Evolutionary conservation across 2,888 invertebrate genomes (phyloP), one percentile per base, ranked within the genome.

Genomic region (Macrophya annulata): DNA sequence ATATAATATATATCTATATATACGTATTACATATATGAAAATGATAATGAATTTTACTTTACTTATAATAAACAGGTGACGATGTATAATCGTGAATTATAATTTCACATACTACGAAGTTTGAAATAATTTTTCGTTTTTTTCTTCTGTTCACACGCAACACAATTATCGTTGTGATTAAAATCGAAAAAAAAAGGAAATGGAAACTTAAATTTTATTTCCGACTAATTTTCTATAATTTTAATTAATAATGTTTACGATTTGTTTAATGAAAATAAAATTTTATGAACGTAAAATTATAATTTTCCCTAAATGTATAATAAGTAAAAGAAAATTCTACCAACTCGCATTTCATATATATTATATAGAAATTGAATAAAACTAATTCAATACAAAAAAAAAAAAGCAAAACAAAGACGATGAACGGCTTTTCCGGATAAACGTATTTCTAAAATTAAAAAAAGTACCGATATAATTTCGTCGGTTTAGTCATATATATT

Each of bases 341-440:
- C 12, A 25, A 62, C 25, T 62, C 55, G n/a, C 55, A 55, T 55
- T 25, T 9, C 55, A 12, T 59, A 21, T 59, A 21, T n/a, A 17
- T 43, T 55, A 1, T 51, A 17, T 84, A 85, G 55, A 40, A 74
- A 83, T 87, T 85, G n/a, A n/a, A 85, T 76, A 85, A 87, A 85
- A 86, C 84, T 86, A 86, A 87, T 84, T n/a, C n/a, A n/a, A n/a
- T n/a, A n/a, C 4, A 37, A 68, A 85, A 84, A 85, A 86, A 86
- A 87, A 87, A 51, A 51, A 76, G 51, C n/a, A 31, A n/a, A n/a
- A n/a, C n/a, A n/a, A n/a, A n/a, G n/a, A 76, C 76, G 76, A 76
- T 51, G 31, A 48, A 76, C 55, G 77, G 31, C 31, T 77, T 25
- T 77, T 25, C 0, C 17, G 76, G 8, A 15, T 17, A 43, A 45